Evolutionary conservation across 2,888 invertebrate species (phyloP), one percentile per base, ranked within the genome.

Genomic region (Euclidia mi): DNA sequence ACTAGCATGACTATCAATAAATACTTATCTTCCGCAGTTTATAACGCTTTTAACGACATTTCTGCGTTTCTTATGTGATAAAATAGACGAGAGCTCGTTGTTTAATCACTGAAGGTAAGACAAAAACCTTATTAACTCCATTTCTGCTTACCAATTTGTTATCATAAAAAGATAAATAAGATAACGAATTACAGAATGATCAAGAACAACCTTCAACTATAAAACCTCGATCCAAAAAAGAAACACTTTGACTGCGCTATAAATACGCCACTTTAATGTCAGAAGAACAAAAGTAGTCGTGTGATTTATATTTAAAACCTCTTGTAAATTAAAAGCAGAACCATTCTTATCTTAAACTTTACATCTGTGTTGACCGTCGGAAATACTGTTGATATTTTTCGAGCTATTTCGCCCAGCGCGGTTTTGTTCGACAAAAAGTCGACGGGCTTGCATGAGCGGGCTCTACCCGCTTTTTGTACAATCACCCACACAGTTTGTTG

Each of bases 341-440:
- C 15, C 14, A 55, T 15, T 57, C 55, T 53, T 51, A 51, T 37
- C 31, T 35, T 7, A 34, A 42, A 44, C 49, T 56, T 53, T 61
- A 53, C 58, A 64, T 72, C 61, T 70, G 60, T 59, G 63, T 67
- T 62, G 62, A 41, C 57, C 58, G 50, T 28, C 51, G 61, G 49
- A 65, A 68, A 66, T 25, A 37, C 38, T 76, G 69, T 73, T 77
- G 76, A 79, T 82, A 79, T 79, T 81, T 79, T 83, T 73, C 71
- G 51, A 65, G 69, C 64, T 71, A 73, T 83, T 85, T 81, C 71
- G 67, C 52, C 63, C 69, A 63, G 59, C 71, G 69, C 69, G 68
- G 61, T 79, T 80, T 79, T 75, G 67, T 78, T 69, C 62, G 17
- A 53, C 64, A 79, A 82, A 85, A 82, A 79, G 74, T 73, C 58